Evolutionary conservation across 2,888 invertebrate genomes (phyloP).

Genomic region (Elegia similella): DNA sequence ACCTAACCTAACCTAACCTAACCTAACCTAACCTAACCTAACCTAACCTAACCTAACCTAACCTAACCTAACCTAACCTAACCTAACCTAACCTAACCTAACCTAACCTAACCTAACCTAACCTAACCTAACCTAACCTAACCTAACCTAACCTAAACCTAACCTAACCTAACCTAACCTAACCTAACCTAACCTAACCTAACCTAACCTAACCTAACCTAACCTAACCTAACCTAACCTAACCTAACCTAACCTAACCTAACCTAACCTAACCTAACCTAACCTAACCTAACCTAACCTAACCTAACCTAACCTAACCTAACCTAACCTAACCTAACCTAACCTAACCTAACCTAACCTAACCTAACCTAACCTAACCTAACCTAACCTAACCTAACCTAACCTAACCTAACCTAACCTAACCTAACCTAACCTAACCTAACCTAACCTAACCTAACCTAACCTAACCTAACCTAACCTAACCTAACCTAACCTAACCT

Average conservation of each 20-base stretch:
- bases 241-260: constrained; percentile 23
- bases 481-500: constrained; percentile 29
- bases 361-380: constrained; percentile 23
- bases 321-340: constrained; percentile 23
- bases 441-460: constrained; percentile 33
- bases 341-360: constrained; percentile 20
- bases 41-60: constrained; percentile 30
- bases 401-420: constrained; percentile 29
- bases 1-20: constrained; percentile 25
- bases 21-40: constrained; percentile 28
- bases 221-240: constrained; percentile 23
- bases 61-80: constrained; percentile 31
- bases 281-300: constrained; percentile 26
- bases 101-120: constrained; percentile 30
- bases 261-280: constrained; percentile 23
- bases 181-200: constrained; percentile 29
- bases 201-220: constrained; percentile 23
- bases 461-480: constrained; percentile 31
- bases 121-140: constrained; percentile 32
- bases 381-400: constrained; percentile 30
- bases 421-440: constrained; percentile 31
- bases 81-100: constrained; percentile 31
- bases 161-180: constrained; percentile 32
- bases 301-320: constrained; percentile 26
- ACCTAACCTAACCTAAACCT: constrained; percentile 32